Evolutionary conservation across 64 coral and sea anemone species (phyloP), one percentile per base, ranked within the genome.

Genomic region (Exaiptasia diaphana): DNA sequence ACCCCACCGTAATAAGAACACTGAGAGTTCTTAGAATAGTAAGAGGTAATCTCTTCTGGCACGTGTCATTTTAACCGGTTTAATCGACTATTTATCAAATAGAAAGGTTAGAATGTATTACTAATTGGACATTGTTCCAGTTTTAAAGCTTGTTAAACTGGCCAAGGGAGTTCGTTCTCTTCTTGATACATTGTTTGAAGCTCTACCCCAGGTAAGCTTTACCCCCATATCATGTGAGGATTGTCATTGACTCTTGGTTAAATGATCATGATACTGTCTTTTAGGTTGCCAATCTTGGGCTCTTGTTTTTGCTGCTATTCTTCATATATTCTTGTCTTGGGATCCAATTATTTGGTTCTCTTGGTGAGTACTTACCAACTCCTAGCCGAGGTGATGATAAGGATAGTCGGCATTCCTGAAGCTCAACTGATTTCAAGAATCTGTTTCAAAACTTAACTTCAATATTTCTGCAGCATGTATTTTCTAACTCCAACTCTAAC

Each of bases 281-380:
- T 22, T 52, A 99, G 95, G 95, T 99, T 61, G 95, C 85, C 8
- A 99, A 99, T 45, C 95, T 99, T 68, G 95, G 95, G 10, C 59
- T 99, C 21, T 20, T 99, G 44, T 89, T 99, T 52, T 64, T 93
- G 0, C 65, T 99, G 60, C 50, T 99, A 6, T 99, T 99, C 58
- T 99, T 99, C 60, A 99, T 99, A 11, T 99, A 93, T 30, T 92
- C 95, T 21, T 93, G 89, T 74, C 82, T 99, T 62, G 95, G 95
- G 1, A 99, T 99, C 50, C 95, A 99, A 27, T 30, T 99, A 31
- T 99, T 99, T 68, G 95, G 95, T 38, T 75, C 85, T 1, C 17
- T 99, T 34, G 90, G 95, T 99, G 71, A 91, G 88, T 38, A 24
- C n/a, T n/a, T n/a, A n/a, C n/a, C n/a, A n/a, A n/a, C n/a, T n/a